Evolutionary conservation across 2,797 vertebrate genomes (phyloP).

Genomic region (Pelobates cultripes): DNA sequence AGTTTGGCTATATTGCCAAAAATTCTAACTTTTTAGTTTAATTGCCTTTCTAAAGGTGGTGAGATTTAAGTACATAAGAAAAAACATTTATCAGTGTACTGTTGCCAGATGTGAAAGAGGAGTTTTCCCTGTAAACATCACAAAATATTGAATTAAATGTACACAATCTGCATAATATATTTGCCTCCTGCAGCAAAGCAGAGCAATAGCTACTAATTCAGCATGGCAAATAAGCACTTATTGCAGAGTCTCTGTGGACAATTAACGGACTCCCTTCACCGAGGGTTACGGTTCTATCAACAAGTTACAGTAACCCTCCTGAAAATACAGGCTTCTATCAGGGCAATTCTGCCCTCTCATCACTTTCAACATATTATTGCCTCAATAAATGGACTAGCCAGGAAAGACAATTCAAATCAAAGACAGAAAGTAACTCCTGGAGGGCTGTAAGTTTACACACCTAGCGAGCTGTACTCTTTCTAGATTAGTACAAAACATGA

Average conservation of each 20-base stretch:
- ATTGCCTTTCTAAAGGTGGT: too few species aligned
- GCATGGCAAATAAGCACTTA: not conserved
- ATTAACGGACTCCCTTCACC: not conserved
- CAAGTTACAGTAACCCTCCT: not conserved
- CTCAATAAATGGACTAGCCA: slow-evolving; percentile 37
- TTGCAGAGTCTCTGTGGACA: not conserved
- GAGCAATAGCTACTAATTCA: not conserved
- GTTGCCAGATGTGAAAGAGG: too few species aligned
- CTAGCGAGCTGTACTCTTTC: slow-evolving; percentile 1
- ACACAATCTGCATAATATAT: too few species aligned
- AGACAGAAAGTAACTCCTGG: slow-evolving; percentile 29
- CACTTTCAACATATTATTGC: slow-evolving; percentile 44
- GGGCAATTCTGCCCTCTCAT: not conserved
- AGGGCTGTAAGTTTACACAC: slow-evolving; percentile 52
- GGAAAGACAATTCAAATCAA: slow-evolving; percentile 46
- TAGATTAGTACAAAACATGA: not conserved
- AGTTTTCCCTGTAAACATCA: too few species aligned
- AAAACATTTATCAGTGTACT: too few species aligned
- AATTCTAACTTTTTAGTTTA: too few species aligned
- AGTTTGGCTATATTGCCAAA: too few species aligned
- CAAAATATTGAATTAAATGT: too few species aligned
- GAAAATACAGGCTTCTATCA: not conserved
- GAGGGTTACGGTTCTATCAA: not conserved
- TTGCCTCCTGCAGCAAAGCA: too few species aligned
- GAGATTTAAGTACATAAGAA: too few species aligned